Evolutionary conservation across 2,797 vertebrate species (phyloP), one percentile per base, ranked within the genome.

Genomic region (Acrossocheilus wenchowensis): DNA sequence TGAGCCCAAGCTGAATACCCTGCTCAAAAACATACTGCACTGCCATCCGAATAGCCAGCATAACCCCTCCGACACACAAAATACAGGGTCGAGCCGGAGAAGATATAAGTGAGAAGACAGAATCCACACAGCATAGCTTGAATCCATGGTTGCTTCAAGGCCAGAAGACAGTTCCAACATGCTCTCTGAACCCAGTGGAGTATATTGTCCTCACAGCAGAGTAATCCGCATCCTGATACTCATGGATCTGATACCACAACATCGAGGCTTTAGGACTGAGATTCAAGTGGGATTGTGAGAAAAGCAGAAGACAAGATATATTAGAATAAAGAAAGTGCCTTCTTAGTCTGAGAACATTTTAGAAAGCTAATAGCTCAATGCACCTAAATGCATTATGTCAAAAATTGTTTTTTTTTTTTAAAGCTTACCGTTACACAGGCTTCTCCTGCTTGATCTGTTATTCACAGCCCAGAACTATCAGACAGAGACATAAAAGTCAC

Each of bases 151-250:
- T 85, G 90, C 41, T 73, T 90, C 19, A 90, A 84, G 45, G 78
- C 19, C 50, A 88, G 85, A 60, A 87, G 3, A 78, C 87, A 41
- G 74, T 87, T 45, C 84, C 60, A 45, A 64, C 73, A 48, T 91
- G 86, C 68, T 90, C 88, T 68, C 83, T 75, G 54, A 90, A 90
- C 4, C 84, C 86, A 36, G 86, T 77, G 64, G 85, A 71, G 39
- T 89, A 90, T 68, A 91, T 57, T 2, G 79, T 85, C 21, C 84
- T 54, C 62, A 91, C 90, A 69, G 80, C 83, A 23, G 85, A 66
- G 26, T 89, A 92, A 85, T 91, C 87, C 10, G 71, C 57, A 54
- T 91, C 86, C 71, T 10, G 79, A 90, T 88, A 90, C 82, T 87
- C 78, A 30, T 84, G 78, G 71, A 89, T 88, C 72, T 62, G 60